Base-by-base conservation (phyloP, 2,113 vertebrate genomes). In the Prinia subflava region DNA sequence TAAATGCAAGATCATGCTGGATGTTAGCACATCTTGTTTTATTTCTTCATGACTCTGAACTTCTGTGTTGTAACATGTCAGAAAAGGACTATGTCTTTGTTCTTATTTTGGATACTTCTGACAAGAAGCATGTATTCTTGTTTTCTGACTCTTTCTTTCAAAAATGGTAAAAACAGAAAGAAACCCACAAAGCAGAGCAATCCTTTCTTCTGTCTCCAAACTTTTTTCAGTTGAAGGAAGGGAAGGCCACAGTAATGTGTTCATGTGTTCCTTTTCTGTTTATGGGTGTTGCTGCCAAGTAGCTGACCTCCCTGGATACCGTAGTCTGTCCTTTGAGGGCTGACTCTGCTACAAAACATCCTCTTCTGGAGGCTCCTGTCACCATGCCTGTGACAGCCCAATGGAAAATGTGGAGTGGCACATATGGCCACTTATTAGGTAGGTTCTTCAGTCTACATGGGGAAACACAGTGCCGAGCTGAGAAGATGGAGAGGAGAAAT, bases 141-240 rank as follows among this genome's bases (percentile, higher is more conserved):
- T 64, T 94, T 82, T 46, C 31, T 64, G 37, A 50, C 18, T 70
- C 15, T 44, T 71, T 89, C 87, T 90, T 65, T 4, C 65, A 76
- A 86, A 57, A 69, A 31, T 76, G 41, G 67, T 92, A 53, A 92
- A 88, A 88, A 17, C 35, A 88, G 82, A 75, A 70, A 44, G 15
- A 90, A 85, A 59, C 15, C 21, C 21, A 0, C 57, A 49, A 56
- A 88, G 46, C 59, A 80, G 37, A 89, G 63, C 50, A 80, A 21
- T 69, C 21, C 41, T 89, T 95, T 93, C 28, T 95, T 95, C 63
- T 86, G 30, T 42, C 53, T 86, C 76, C 50, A 62, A 14, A 49
- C 41, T 41, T 62, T 47, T 75, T 80, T 37, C 71, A 80, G 31
- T 46, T 44, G 67, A 71, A 53, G 62, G 52, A 78, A 62, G 31